Evolutionary conservation across 2,888 invertebrate species (phyloP).

Genomic region (Cancer borealis): DNA sequence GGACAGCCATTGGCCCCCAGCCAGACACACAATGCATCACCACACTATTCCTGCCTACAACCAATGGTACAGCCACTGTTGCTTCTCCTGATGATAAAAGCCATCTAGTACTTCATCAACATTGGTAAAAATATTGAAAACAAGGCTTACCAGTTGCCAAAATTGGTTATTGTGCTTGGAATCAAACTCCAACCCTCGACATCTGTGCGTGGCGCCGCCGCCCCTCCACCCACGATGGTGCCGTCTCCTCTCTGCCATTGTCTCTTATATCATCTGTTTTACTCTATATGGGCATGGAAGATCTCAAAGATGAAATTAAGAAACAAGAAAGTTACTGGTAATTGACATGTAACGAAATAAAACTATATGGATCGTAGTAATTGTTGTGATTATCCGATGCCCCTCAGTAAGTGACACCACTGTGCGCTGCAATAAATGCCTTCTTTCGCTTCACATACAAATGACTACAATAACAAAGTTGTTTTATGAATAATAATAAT

Average conservation of each 20-base stretch:
- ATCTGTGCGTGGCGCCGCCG: constrained; percentile 58
- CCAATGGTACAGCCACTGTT: background rate
- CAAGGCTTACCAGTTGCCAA: constrained; percentile 52
- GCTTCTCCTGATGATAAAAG: background rate
- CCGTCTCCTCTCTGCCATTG: constrained; percentile 28
- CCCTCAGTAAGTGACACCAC: background rate
- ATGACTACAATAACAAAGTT: background rate
- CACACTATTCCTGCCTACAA: background rate
- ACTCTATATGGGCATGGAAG: background rate
- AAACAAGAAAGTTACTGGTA: background rate
- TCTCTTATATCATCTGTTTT: background rate
- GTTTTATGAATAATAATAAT: background rate
- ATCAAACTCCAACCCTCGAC: constrained; percentile 67
- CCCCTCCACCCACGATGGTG: constrained; percentile 48
- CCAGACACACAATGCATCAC: constrained; percentile 43
- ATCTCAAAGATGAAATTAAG: background rate
- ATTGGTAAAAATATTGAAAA: background rate
- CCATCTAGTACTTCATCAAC: background rate
- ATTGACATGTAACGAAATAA: background rate
- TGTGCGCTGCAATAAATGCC: constrained; percentile 25
- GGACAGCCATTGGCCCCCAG: constrained; percentile 58
- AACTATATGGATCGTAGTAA: background rate
- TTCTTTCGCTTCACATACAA: background rate
- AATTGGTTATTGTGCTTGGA: constrained; percentile 41
- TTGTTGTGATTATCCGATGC: background rate